Evolutionary conservation across 2,888 invertebrate species (phyloP).

Genomic region (Crioceris asparagi): DNA sequence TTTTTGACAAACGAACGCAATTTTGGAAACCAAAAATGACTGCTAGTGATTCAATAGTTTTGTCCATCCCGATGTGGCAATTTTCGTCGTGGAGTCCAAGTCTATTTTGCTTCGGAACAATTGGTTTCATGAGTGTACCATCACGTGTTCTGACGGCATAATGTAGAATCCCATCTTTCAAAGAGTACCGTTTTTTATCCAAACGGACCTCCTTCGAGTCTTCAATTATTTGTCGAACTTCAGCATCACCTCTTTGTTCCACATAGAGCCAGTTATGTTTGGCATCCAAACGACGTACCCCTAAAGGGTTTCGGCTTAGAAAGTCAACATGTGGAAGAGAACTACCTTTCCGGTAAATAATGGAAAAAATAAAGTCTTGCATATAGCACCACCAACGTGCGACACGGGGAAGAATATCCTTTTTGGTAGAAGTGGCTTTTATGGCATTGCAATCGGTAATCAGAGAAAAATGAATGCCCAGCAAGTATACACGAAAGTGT

Average conservation of each 20-base stretch:
- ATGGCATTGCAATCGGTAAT: slow-evolving; percentile 29
- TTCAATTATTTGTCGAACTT: slow-evolving; percentile 9
- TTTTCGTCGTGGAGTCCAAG: slow-evolving; percentile 17
- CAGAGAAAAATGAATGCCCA: slow-evolving; percentile 20
- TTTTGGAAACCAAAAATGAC: slow-evolving; percentile 15
- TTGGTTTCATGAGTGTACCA: slow-evolving; percentile 8
- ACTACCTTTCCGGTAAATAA: slow-evolving; percentile 14
- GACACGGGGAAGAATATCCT: slow-evolving; percentile 22
- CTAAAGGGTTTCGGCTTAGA: background rate
- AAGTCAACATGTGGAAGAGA: too few species aligned
- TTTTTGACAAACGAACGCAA: slow-evolving; percentile 13
- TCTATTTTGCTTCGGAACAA: slow-evolving; percentile 16
- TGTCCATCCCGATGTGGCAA: slow-evolving; percentile 17
- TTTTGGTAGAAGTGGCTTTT: slow-evolving; percentile 21
- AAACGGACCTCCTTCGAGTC: slow-evolving; percentile 7
- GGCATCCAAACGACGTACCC: background rate
- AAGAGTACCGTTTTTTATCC: too few species aligned
- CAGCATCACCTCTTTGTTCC: slow-evolving; percentile 11
- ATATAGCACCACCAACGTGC: slow-evolving; percentile 27
- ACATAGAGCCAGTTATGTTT: slow-evolving; percentile 13
- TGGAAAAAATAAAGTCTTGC: slow-evolving; percentile 18
- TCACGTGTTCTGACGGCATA: slow-evolving; percentile 4
- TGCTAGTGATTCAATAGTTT: slow-evolving; percentile 12
- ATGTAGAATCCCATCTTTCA: too few species aligned
- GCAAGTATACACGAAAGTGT: slow-evolving; percentile 22